A percentile compares a stretch with the other conserved stretches of the same genome.
phyloP scores from a whole-genome alignment of 37 sponge, comb jelly and placozoan species.

The Ianthella basta region DNA sequence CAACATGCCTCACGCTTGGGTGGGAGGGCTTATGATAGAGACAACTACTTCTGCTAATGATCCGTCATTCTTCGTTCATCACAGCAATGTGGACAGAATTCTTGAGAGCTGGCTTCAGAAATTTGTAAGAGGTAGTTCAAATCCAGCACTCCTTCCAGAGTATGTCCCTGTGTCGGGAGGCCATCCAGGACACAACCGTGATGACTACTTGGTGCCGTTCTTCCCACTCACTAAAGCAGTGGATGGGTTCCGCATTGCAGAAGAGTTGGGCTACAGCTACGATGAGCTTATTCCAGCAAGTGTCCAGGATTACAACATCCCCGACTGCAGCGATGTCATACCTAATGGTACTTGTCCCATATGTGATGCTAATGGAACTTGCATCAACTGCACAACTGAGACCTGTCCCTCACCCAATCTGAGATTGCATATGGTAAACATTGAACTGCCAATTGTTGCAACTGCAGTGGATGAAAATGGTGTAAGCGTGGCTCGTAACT shows the following conservation, averaged over 20 bases:
- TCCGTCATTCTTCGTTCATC: too few species aligned
- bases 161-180: neutral
- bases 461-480: too few species aligned
- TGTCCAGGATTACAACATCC: neutral
- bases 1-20: neutral
- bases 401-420: neutral
- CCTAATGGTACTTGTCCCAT: neutral
- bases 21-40: neutral
- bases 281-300: neutral
- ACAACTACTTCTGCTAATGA: too few species aligned
- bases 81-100: too few species aligned
- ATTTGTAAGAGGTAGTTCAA: neutral
- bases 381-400: neutral
- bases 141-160: neutral
- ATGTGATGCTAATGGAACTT: neutral
- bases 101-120: too few species aligned
- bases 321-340: neutral
- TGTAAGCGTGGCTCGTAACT: too few species aligned
- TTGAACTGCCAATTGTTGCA: too few species aligned
- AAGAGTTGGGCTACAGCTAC: neutral
- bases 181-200: conserved; percentile 8
- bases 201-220: conserved; percentile 18
- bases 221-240: neutral
- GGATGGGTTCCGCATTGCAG: neutral
- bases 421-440: too few species aligned